Evolutionary conservation across 2,797 vertebrate genomes (phyloP).

Genomic region (Argentina silus): DNA sequence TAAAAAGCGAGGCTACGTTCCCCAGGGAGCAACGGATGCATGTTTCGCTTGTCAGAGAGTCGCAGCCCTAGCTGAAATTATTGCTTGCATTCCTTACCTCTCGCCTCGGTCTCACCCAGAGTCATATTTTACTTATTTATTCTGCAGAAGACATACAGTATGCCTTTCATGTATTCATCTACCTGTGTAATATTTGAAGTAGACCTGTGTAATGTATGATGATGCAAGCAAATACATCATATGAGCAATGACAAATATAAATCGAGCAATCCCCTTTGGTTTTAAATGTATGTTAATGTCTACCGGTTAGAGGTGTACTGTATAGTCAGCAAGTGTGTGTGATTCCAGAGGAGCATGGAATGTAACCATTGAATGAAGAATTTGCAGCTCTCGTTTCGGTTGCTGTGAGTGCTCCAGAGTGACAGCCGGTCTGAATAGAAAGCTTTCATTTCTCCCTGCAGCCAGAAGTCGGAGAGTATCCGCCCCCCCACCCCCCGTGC

Average conservation of each 20-base stretch:
- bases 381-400: slow-evolving; percentile 18
- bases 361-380: background rate
- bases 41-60: slow-evolving; percentile 60
- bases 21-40: slow-evolving; percentile 57
- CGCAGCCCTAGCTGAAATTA: slow-evolving; percentile 58
- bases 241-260: too few relatives aligned
- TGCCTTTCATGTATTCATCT: slow-evolving; percentile 45
- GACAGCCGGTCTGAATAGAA: slow-evolving; percentile 33
- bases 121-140: slow-evolving; percentile 15
- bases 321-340: background rate
- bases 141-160: slow-evolving; percentile 27
- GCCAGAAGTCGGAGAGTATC: slow-evolving; percentile 1
- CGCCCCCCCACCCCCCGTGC: background rate
- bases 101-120: slow-evolving; percentile 34
- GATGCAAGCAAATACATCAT: background rate
- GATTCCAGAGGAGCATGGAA: background rate
- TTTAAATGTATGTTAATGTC: background rate
- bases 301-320: background rate
- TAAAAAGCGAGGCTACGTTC: slow-evolving; percentile 55
- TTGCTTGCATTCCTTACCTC: slow-evolving; percentile 46
- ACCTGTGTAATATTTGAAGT: background rate
- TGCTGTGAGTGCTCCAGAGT: slow-evolving; percentile 21
- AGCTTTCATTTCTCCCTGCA: slow-evolving; percentile 37
- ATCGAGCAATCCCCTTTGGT: background rate
- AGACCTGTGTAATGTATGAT: background rate